Base-by-base conservation (phyloP, 2,113 vertebrate species). In the Aplodontia rufa region DNA sequence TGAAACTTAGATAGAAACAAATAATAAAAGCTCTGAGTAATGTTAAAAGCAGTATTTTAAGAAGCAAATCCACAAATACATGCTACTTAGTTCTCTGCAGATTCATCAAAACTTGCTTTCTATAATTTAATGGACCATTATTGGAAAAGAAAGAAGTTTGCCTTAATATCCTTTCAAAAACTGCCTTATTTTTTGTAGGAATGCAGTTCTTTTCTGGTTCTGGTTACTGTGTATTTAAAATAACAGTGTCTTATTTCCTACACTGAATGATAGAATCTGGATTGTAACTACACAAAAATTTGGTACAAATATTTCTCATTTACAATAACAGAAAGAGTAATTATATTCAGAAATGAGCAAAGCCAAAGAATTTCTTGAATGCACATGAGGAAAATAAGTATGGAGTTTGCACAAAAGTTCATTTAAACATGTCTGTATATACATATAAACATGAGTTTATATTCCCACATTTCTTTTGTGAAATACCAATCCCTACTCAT, bases 331-430 rank as follows among this genome's bases (percentile, higher is more conserved):
- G 13, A 81, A 74, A n/a, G 17, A 93, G 37, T 3, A 37, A 55
- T 88, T 95, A 58, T 42, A 91, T 75, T 72, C 68, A 89, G 9
- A 87, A 88, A 32, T 93, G 26, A 76, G 10, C n/a, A 76, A 88
- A 92, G 22, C 2, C 9, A 78, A 85, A 45, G 5, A 22, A 60
- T 60, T 13, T 47, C 58, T 92, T 90, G 2, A 42, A 60, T 32
- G 68, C 22, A 89, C 35, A 92, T 24, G 17, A 74, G 3, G 2
- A 64, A 87, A 91, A 79, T 66, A 58, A 64, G 17, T 82, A 40
- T 22, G 26, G 32, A 17, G 4, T 60, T 89, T 81, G 60, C 32
- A 4, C 55, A 51, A 71, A 68, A 26, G 16, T 81, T 35, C 69
- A 3, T 71, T 93, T 90, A 84, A 87, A 94, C 8, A 83, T n/a